Base-by-base conservation (phyloP, 2,113 vertebrate species). In the Lasiurus cinereus region DNA sequence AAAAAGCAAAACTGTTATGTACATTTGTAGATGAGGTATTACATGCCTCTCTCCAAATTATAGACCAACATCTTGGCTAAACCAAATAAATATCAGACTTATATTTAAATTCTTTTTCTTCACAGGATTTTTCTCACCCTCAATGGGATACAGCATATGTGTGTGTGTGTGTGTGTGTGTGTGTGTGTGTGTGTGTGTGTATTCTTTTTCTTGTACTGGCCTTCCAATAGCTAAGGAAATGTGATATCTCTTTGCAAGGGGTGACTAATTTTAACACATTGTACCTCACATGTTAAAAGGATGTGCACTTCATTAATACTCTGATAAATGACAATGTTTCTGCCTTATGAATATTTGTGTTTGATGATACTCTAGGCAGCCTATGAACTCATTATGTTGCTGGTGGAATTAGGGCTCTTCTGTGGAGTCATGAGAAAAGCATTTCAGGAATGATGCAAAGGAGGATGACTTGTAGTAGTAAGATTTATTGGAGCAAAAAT, bases 241-340 rank as follows among this genome's bases (percentile, higher is more conserved):
- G 2, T 62, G 21, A 74, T 18, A 66, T 46, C 46, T 86, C 52
- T 90, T 72, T 12, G 5, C 16, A 80, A 24, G 56, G n/a, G 3
- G 13, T 86, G 39, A 80, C 29, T 95, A 80, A n/a, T 46, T 85
- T 73, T 62, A 78, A 56, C 33, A 93, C 22, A 31, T 16, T 85
- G 11, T 54, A 79, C 16, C 6, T 69, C 15, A 83, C 62, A 78
- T 43, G 67, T n/a, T 39, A 93, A 31, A 54, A 6, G 74, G 31
- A 59, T 22, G 15, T 14, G 43, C 4, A 36, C n/a, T 82, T 86
- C 66, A 95, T 16, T 82, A 39, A 39, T 64, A 69, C 27, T 54
- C 36, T 12, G 64, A 80, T 73, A 67, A 39, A 67, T 80, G 14
- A 46, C 33, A 79, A 50, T 11, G 22, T 46, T 79, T 80, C 64